These are phyloP conservation scores for Tipula unca DNA, from an alignment of 2,888 invertebrate species.

Conservation along the genomic window DNA sequence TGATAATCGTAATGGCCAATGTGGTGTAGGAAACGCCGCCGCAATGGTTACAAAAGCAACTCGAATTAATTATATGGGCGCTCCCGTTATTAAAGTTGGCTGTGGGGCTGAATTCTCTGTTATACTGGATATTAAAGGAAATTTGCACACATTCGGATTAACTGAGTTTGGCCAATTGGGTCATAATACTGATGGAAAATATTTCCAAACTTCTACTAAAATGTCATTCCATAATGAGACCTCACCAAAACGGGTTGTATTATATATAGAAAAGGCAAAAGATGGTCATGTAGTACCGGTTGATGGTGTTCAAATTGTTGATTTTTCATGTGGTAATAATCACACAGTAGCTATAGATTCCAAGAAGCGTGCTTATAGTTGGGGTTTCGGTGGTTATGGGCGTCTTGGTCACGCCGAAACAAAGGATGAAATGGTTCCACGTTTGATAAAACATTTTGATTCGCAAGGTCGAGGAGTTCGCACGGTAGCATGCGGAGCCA, in stretches of 20 bases:
- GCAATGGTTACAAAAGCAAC: slow-evolving; percentile 48
- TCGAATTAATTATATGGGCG: slow-evolving; percentile 65
- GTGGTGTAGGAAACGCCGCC: slow-evolving; percentile 69
- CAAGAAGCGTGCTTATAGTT: slow-evolving; percentile 81
- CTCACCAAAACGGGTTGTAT: slow-evolving; percentile 71
- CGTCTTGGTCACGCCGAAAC: slow-evolving; percentile 88
- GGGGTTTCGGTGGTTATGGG: slow-evolving; percentile 95
- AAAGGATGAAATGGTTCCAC: slow-evolving; percentile 80
- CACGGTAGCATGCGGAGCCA: slow-evolving; percentile 73
- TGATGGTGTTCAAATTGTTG: slow-evolving; percentile 77
- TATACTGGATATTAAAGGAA: slow-evolving; percentile 81
- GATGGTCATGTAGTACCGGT: slow-evolving; percentile 77
- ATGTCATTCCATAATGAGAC: slow-evolving; percentile 79
- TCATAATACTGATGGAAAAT: slow-evolving; percentile 92
- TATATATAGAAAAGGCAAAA: slow-evolving; percentile 81
- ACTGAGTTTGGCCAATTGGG: slow-evolving; percentile 91
- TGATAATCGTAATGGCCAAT: slow-evolving; percentile 87
- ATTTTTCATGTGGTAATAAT: slow-evolving; percentile 84
- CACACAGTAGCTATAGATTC: slow-evolving; percentile 83
- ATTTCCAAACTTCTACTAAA: slow-evolving; percentile 83
- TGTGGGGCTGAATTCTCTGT: slow-evolving; percentile 91
- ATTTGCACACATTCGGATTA: slow-evolving; percentile 81
- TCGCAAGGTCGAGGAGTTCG: slow-evolving; percentile 75
- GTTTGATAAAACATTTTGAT: slow-evolving; percentile 80
- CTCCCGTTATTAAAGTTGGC: slow-evolving; percentile 79